Conservation (phyloP, 2,797 vertebrate genomes). For the Sebastes aleutianus region DNA sequence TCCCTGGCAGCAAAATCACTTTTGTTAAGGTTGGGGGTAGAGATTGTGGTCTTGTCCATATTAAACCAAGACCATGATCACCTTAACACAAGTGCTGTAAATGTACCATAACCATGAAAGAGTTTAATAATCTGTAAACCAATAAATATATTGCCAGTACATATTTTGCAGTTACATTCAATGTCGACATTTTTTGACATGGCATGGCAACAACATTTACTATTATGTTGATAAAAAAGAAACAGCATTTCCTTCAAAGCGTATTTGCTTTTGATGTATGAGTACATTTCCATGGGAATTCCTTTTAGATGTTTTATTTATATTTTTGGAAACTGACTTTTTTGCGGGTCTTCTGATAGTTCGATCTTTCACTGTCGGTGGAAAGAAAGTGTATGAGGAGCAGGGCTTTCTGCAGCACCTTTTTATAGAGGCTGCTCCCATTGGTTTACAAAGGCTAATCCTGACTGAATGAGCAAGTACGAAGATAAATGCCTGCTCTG, state of each 20-base stretch:
- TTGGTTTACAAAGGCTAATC: slow-evolving; percentile 38
- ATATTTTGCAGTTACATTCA: not conserved
- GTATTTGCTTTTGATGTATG: not conserved
- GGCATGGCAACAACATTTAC: not conserved
- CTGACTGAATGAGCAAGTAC: slow-evolving; percentile 27
- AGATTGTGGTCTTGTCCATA: no score
- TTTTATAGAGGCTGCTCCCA: not conserved
- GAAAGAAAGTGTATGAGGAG: not conserved
- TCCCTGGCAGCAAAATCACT: no score
- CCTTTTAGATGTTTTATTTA: not conserved
- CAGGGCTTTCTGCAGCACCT: slow-evolving; percentile 2
- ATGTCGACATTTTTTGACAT: not conserved
- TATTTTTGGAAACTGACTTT: not conserved
- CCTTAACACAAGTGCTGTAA: not conserved
- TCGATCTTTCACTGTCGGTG: not conserved
- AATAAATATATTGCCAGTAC: not conserved
- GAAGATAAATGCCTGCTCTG: slow-evolving; percentile 41
- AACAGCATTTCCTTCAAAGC: not conserved
- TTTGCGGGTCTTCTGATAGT: not conserved
- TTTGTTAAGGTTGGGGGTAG: no score
- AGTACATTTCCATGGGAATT: not conserved
- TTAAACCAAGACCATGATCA: not conserved
- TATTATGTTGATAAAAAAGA: not conserved
- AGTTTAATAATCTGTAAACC: not conserved
- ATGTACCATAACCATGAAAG: not conserved